These are phyloP conservation scores for Brotula barbata DNA, from an alignment of 2,797 vertebrate species.

Conservation along the genomic window DNA sequence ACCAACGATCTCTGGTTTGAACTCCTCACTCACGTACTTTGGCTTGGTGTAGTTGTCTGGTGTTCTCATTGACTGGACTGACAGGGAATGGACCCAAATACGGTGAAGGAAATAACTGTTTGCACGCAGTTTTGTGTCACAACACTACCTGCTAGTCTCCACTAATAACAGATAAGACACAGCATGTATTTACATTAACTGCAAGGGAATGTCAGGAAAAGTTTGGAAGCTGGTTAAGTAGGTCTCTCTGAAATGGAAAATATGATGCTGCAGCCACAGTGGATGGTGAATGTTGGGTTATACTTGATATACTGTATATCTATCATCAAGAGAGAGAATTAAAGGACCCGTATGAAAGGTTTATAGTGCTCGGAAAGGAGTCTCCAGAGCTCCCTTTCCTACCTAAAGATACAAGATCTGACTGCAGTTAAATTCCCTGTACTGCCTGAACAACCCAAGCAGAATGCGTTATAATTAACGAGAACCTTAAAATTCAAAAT, in stretches of 20 bases:
- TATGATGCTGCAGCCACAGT: slow-evolving; percentile 23
- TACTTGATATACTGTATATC: slow-evolving; percentile 34
- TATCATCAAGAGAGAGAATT: slow-evolving; percentile 39
- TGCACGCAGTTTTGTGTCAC: background rate
- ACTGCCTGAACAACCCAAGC: slow-evolving; percentile 41
- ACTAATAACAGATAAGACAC: slow-evolving; percentile 11
- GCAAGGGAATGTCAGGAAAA: slow-evolving; percentile 16
- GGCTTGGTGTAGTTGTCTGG: slow-evolving; percentile 7
- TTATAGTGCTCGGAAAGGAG: slow-evolving; percentile 47
- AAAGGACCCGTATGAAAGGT: slow-evolving; percentile 47
- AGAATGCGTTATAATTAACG: slow-evolving; percentile 46
- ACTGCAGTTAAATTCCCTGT: slow-evolving; percentile 41
- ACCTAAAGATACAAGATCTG: slow-evolving; percentile 48
- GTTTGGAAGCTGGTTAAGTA: slow-evolving; percentile 43
- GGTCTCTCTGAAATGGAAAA: slow-evolving; percentile 38
- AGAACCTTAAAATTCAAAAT: slow-evolving; percentile 28
- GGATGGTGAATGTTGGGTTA: slow-evolving; percentile 29
- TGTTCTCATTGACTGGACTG: slow-evolving; percentile 14
- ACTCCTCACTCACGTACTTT: slow-evolving; percentile 28
- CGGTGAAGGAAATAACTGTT: slow-evolving; percentile 2
- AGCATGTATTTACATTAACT: no score
- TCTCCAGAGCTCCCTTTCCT: slow-evolving; percentile 40
- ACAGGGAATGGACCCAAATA: background rate
- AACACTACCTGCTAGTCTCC: slow-evolving; percentile 4
- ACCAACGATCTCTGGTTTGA: slow-evolving; percentile 38